Conservation (phyloP, 2,888 invertebrate species). For the Phytoseiulus persimilis region DNA sequence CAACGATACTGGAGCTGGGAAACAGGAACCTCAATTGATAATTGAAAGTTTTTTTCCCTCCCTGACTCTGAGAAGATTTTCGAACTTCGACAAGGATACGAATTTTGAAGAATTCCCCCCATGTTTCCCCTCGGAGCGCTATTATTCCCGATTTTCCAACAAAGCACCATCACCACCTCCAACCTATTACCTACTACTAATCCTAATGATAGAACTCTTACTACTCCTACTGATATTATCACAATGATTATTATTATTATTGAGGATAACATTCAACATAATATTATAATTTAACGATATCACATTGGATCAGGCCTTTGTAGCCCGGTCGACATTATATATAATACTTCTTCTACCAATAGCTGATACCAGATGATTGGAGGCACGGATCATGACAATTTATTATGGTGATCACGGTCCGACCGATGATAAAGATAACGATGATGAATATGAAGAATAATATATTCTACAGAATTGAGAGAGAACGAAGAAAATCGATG, state of each 20-base stretch:
- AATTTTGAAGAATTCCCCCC: not conserved
- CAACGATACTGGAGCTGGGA: not conserved
- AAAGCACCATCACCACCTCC: not conserved
- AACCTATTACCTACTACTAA: not conserved
- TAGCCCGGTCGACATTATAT: not conserved
- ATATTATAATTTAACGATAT: not conserved
- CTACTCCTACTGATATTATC: constrained; percentile 7
- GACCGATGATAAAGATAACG: not conserved
- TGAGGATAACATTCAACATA: not conserved
- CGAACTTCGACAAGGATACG: not conserved
- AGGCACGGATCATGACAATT: not conserved
- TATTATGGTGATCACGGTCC: not conserved
- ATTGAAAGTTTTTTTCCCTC: constrained; percentile 16
- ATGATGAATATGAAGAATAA: constrained; percentile 7
- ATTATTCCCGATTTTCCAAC: not conserved
- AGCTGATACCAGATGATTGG: not conserved
- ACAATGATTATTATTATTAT: constrained; percentile 25
- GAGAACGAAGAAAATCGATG: not conserved
- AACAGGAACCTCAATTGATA: not conserved
- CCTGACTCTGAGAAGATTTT: not conserved
- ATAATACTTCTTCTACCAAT: not conserved
- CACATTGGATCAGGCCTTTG: not conserved
- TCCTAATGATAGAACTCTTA: not conserved
- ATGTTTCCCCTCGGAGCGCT: not conserved
- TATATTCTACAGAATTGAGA: not conserved